Conservation (phyloP, 2,797 vertebrate genomes). For the Allobates femoralis region DNA sequence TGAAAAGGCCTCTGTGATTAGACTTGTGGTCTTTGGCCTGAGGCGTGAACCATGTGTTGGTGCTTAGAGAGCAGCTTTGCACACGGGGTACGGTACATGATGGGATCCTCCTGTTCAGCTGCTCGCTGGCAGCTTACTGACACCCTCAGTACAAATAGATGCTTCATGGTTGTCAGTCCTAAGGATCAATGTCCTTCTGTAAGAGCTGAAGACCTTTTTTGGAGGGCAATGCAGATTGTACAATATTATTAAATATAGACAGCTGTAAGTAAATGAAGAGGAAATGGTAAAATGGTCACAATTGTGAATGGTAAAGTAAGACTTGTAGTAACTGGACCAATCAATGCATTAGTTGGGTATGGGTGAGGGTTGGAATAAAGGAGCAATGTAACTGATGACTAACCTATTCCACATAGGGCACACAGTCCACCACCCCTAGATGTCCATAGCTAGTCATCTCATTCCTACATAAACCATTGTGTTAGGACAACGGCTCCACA, state of each 20-base stretch:
- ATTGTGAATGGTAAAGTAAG: background rate
- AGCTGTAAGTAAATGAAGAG: background rate
- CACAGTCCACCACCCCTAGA: constrained; percentile 33
- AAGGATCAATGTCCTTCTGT: background rate
- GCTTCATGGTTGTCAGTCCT: background rate
- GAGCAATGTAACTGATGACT: background rate
- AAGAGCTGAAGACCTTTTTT: background rate
- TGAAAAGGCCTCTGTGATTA: no score
- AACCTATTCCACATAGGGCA: background rate
- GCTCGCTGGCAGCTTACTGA: no score
- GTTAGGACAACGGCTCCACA: background rate
- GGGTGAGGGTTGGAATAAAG: background rate
- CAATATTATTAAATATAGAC: background rate
- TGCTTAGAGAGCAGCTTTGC: no score
- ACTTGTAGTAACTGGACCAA: background rate
- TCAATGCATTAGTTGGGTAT: background rate
- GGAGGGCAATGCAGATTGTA: background rate
- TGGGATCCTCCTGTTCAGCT: no score
- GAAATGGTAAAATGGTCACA: background rate
- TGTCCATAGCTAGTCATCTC: constrained; percentile 36
- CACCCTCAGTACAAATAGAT: no score
- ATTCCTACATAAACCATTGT: constrained; percentile 42
- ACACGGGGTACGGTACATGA: no score
- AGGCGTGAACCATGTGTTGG: no score
- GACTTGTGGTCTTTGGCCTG: no score